phyloP scores from a whole-genome alignment of 2,888 invertebrate genomes.

The Athetis lepigone region DNA sequence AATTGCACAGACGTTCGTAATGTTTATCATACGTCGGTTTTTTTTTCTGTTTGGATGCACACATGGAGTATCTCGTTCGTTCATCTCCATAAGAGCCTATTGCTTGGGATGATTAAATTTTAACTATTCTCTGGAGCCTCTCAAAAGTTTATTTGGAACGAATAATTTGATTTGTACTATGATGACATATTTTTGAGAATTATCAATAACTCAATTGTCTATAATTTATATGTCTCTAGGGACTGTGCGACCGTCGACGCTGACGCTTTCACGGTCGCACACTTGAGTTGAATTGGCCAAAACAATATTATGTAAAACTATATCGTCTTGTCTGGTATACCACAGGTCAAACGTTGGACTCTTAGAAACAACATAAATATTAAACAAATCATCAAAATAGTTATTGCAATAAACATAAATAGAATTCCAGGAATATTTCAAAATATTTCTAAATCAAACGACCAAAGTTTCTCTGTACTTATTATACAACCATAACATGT shows the following conservation, averaged over 20 bases:
- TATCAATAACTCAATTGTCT: neutral
- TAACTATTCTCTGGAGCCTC: no score
- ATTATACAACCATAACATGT: constrained; percentile 29
- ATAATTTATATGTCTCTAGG: no score
- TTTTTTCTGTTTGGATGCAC: neutral
- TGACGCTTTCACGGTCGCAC: no score
- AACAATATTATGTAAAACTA: neutral
- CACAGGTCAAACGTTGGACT: neutral
- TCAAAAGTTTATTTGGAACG: no score
- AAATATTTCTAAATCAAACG: constrained; percentile 1
- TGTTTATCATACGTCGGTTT: neutral
- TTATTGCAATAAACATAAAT: neutral
- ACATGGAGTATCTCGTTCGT: no score
- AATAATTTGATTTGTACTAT: no score
- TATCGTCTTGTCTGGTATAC: neutral
- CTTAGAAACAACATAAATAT: neutral
- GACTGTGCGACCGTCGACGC: neutral
- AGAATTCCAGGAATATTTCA: neutral
- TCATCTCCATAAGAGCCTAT: no score
- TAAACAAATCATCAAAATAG: neutral
- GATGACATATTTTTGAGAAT: neutral
- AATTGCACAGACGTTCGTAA: neutral
- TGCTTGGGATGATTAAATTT: no score
- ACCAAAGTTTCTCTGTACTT: neutral
- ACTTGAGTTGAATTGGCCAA: neutral